Evolutionary conservation across 2,113 vertebrate species (phyloP).

Genomic region (Ivindomyrus marchei): DNA sequence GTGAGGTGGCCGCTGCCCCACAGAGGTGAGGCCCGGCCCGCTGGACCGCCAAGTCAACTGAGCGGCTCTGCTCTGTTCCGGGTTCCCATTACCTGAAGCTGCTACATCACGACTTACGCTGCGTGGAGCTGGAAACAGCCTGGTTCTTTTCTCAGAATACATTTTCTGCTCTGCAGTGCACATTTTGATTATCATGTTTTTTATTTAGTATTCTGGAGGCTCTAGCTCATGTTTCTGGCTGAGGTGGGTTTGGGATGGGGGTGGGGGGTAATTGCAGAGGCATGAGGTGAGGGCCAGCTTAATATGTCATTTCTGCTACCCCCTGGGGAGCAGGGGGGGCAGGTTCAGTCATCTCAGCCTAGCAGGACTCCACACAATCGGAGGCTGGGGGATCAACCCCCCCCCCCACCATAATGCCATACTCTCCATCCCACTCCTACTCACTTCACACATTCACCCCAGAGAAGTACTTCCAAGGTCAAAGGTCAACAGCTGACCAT

Average conservation of each 20-base stretch:
- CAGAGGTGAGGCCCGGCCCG: neutral
- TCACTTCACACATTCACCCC: neutral
- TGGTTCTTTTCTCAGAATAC: neutral
- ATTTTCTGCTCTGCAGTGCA: neutral
- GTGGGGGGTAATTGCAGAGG: neutral
- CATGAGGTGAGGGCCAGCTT: slow-evolving; percentile 3
- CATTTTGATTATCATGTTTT: neutral
- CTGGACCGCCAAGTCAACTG: neutral
- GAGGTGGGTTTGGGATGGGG: neutral
- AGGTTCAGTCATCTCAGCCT: neutral
- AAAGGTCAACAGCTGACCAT: neutral
- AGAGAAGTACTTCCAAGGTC: neutral
- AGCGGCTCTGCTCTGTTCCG: neutral
- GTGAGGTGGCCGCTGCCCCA: neutral
- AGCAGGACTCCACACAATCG: neutral
- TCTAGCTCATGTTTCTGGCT: neutral
- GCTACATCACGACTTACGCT: neutral
- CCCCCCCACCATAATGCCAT: neutral
- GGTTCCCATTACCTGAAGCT: neutral
- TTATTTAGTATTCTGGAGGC: neutral
- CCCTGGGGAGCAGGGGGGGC: neutral
- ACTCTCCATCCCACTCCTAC: neutral
- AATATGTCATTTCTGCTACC: neutral
- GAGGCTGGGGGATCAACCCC: neutral
- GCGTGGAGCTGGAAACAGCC: neutral